Percentiles rank a stretch among this genome's conserved stretches.
These are phyloP conservation scores for Toxonevra muliebris DNA, from an alignment of 2,888 invertebrate species.

Conservation along the genomic window DNA sequence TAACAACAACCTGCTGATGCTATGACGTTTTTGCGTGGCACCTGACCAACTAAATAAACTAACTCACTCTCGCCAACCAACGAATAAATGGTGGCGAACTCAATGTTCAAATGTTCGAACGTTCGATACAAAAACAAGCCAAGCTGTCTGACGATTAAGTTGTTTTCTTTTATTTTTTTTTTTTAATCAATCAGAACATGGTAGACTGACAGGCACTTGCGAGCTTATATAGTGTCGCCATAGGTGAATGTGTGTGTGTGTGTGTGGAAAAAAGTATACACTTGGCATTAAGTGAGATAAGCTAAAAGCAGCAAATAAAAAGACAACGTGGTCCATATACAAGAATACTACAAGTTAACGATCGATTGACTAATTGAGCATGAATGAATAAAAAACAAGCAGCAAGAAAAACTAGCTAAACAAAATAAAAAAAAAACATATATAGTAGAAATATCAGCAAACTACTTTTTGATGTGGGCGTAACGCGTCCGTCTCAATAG, in stretches of 20 bases:
- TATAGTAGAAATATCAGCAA: not conserved
- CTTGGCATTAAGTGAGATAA: constrained; percentile 53
- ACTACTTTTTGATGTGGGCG: not conserved
- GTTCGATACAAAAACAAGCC: constrained; percentile 16
- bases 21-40: constrained; percentile 31
- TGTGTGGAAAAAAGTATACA: constrained; percentile 47
- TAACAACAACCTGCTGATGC: not conserved
- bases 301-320: constrained; percentile 34
- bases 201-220: constrained; percentile 40
- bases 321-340: not conserved
- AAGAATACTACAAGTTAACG: constrained; percentile 2
- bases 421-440: constrained; percentile 1
- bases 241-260: not conserved
- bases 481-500: not conserved
- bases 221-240: constrained; percentile 44
- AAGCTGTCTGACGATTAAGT: constrained; percentile 42
- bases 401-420: not conserved
- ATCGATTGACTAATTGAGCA: constrained; percentile 51
- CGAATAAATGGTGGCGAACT: not conserved
- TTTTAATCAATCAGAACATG: constrained; percentile 53
- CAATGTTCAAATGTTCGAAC: not conserved
- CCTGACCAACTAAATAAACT: constrained; percentile 34
- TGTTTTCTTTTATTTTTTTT: constrained; percentile 44
- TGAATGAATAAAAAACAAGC: constrained; percentile 36
- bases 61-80: not conserved